Conservation (phyloP, 2,888 invertebrate species). For the Parnassius glacialis region DNA sequence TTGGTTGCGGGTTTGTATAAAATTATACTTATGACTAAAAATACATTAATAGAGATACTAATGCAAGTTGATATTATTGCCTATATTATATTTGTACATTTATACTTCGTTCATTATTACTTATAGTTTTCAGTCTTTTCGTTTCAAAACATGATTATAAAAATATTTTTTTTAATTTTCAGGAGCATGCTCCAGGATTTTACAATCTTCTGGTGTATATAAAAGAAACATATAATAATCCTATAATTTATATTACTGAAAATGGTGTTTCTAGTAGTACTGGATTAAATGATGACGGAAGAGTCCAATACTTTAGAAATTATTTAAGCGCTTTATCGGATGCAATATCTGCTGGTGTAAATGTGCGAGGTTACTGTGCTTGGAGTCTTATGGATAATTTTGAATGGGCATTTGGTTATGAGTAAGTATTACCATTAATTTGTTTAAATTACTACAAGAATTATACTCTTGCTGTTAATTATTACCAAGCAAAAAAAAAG, state of each 20-base stretch:
- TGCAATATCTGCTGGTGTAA: constrained; percentile 54
- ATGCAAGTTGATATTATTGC: too few relatives aligned
- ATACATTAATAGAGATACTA: neutral
- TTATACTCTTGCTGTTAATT: too few relatives aligned
- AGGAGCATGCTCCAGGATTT: constrained; percentile 34
- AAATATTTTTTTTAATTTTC: neutral
- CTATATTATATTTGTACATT: too few relatives aligned
- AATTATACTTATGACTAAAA: neutral
- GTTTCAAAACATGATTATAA: too few relatives aligned
- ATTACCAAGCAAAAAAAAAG: too few relatives aligned
- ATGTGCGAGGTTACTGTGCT: constrained; percentile 70
- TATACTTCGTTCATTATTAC: too few relatives aligned
- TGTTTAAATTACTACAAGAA: too few relatives aligned
- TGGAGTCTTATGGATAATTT: constrained; percentile 83
- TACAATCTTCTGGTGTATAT: constrained; percentile 30
- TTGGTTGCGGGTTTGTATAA: constrained; percentile 32
- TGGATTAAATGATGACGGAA: constrained; percentile 51
- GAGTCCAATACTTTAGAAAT: constrained; percentile 48
- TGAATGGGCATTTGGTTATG: constrained; percentile 62
- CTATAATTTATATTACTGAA: constrained; percentile 60
- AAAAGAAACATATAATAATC: constrained; percentile 31
- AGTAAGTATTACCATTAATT: constrained; percentile 4
- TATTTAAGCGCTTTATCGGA: constrained; percentile 53
- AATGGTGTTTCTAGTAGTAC: constrained; percentile 68
- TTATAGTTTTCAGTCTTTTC: too few relatives aligned